phyloP scores from a whole-genome alignment of 2,797 vertebrate species.

The Pyrocephalus nanus region DNA sequence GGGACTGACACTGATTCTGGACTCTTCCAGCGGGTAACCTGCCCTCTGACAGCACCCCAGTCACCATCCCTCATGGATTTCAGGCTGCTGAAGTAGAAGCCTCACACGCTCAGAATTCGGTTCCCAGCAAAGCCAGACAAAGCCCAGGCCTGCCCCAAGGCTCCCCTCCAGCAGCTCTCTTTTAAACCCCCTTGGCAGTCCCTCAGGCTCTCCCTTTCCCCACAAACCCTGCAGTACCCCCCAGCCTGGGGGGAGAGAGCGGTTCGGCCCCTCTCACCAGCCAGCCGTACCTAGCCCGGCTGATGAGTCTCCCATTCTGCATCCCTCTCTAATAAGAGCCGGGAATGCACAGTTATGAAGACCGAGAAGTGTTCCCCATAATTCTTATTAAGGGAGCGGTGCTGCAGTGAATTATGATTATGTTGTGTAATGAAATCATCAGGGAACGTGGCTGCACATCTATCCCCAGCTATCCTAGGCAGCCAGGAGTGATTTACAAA shows the following conservation, averaged over 20 bases:
- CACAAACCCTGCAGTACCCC: background rate
- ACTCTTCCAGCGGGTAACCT: background rate
- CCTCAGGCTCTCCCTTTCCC: background rate
- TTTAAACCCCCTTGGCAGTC: too few relatives aligned
- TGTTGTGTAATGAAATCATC: background rate
- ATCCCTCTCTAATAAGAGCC: background rate
- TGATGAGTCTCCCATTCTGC: background rate
- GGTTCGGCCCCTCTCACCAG: background rate
- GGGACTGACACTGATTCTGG: accelerated
- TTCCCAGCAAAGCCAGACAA: background rate
- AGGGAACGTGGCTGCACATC: background rate
- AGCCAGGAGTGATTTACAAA: background rate
- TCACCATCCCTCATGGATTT: accelerated
- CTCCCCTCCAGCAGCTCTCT: background rate
- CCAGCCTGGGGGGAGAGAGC: background rate
- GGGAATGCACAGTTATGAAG: background rate
- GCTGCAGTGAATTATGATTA: background rate
- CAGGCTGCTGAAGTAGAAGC: background rate
- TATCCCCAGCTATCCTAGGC: background rate
- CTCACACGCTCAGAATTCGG: accelerated
- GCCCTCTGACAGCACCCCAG: background rate
- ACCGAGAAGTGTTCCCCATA: background rate
- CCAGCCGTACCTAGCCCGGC: background rate
- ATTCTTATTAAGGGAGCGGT: background rate
- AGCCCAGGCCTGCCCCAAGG: background rate